Conservation (phyloP, 2,888 invertebrate species). For the Cephus rjabovi region DNA sequence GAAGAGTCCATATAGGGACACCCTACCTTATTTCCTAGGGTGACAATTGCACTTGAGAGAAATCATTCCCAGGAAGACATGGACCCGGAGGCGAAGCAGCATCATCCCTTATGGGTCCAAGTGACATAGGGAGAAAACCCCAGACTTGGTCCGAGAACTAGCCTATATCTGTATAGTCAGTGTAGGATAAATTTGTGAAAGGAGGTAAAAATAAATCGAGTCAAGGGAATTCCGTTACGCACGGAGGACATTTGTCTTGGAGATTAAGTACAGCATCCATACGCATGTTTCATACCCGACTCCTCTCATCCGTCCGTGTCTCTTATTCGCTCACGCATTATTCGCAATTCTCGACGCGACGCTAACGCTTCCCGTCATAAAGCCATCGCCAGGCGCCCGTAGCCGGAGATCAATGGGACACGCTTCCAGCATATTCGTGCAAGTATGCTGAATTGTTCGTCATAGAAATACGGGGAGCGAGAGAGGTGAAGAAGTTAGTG, state of each 20-base stretch:
- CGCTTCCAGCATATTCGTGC: conserved; percentile 42
- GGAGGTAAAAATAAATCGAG: not conserved
- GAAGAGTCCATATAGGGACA: not conserved
- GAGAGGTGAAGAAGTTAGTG: conserved; percentile 14
- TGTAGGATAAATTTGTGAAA: not conserved
- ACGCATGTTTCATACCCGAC: not conserved
- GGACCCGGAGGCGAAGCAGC: not conserved
- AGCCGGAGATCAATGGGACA: conserved; percentile 48
- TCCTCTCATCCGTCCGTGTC: not conserved
- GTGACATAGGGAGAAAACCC: not conserved
- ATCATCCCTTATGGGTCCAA: not conserved
- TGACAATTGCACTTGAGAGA: not conserved
- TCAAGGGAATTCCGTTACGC: not conserved
- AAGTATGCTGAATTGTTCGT: conserved; percentile 41
- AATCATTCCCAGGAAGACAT: not conserved
- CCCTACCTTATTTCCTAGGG: not conserved
- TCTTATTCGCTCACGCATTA: not conserved
- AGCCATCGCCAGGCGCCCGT: not conserved
- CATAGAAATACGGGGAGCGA: conserved; percentile 21
- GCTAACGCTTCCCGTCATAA: not conserved
- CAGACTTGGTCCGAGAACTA: not conserved
- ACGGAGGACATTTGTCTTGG: not conserved
- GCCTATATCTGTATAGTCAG: not conserved
- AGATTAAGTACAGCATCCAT: not conserved
- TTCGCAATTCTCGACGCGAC: not conserved